Conservation (phyloP, 2,888 invertebrate species). For the Apotomis betuletana region DNA sequence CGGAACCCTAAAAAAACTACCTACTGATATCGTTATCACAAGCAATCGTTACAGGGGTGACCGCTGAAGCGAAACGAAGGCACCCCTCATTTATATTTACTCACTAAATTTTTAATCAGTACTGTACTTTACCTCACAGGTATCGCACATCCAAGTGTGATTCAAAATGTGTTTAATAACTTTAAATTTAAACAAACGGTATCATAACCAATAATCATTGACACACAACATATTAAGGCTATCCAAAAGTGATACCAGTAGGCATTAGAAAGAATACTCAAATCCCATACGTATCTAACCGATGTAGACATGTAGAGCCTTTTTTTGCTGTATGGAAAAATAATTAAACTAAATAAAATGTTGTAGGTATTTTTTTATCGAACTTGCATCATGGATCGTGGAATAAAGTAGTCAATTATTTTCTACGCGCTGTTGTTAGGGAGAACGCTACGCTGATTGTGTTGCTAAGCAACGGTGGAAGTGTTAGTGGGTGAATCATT, state of each 20-base stretch:
- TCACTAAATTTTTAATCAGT: slow-evolving; percentile 65
- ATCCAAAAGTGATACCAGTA: too few species aligned
- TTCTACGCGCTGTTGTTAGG: slow-evolving; percentile 30
- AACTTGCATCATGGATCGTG: too few species aligned
- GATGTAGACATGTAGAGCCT: too few species aligned
- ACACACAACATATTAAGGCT: too few species aligned
- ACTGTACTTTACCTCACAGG: slow-evolving; percentile 47
- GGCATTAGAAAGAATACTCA: too few species aligned
- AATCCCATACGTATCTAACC: too few species aligned
- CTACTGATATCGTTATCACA: slow-evolving; percentile 52
- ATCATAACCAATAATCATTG: not conserved
- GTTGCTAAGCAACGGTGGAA: slow-evolving; percentile 69
- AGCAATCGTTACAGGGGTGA: slow-evolving; percentile 56
- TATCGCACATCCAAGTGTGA: slow-evolving; percentile 50
- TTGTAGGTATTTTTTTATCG: not conserved
- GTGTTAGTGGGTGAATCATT: slow-evolving; percentile 39
- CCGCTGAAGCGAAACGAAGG: slow-evolving; percentile 60
- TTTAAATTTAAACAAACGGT: not conserved
- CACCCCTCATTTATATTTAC: slow-evolving; percentile 54
- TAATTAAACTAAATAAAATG: not conserved
- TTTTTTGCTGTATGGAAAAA: too few species aligned
- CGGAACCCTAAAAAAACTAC: too few species aligned
- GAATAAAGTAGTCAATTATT: not conserved
- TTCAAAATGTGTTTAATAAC: slow-evolving; percentile 44
- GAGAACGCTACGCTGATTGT: slow-evolving; percentile 56